phyloP scores from a whole-genome alignment of 1,140 invertebrate species.

The Lamellibrachia luymesi region DNA sequence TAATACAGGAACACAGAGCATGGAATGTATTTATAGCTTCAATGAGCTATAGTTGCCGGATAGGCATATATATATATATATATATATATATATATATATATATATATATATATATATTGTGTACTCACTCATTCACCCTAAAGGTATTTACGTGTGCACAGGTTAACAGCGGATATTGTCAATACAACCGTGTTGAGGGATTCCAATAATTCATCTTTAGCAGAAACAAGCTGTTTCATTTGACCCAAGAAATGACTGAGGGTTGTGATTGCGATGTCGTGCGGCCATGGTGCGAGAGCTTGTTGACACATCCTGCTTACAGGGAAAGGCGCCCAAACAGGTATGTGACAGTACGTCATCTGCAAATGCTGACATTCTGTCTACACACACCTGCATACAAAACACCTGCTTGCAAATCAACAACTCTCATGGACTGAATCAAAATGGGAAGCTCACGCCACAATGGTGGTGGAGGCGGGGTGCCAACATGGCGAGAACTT shows the following conservation, averaged over 20 bases:
- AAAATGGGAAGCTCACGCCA: not conserved
- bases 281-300: not conserved
- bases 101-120: not conserved
- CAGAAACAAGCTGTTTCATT: not conserved
- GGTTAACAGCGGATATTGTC: not conserved
- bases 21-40: not conserved
- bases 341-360: not conserved
- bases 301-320: not conserved
- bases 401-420: not conserved
- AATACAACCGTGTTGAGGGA: not conserved
- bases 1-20: not conserved
- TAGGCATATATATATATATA: too few relatives aligned
- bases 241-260: not conserved
- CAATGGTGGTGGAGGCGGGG: not conserved
- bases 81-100: too few relatives aligned
- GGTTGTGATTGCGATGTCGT: not conserved
- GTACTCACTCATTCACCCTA: not conserved
- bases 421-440: not conserved
- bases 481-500: not conserved
- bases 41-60: not conserved
- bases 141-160: not conserved
- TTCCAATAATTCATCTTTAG: not conserved
- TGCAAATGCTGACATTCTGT: not conserved
- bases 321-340: not conserved
- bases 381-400: not conserved